Evolutionary conservation across 2,113 vertebrate species (phyloP).

Genomic region (Lepus timidus): DNA sequence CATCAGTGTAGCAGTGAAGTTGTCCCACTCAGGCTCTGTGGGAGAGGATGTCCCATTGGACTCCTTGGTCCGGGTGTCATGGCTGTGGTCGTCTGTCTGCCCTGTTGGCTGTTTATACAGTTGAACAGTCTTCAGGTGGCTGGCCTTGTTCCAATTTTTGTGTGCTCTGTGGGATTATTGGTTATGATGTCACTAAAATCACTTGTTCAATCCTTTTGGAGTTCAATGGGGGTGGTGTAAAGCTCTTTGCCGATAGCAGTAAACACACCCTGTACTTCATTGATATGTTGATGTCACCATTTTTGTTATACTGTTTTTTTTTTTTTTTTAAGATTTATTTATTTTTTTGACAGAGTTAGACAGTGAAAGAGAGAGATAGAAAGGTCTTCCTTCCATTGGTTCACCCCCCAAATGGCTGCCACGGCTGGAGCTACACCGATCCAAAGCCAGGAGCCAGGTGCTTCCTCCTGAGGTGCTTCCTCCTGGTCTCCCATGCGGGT

Average conservation of each 20-base stretch:
- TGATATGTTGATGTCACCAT: neutral
- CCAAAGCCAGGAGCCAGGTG: no score
- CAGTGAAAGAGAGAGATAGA: no score
- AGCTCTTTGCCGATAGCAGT: conserved; percentile 24
- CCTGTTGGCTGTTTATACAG: neutral
- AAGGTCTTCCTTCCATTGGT: no score
- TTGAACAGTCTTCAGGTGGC: neutral
- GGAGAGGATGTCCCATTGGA: neutral
- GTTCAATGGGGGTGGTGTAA: neutral
- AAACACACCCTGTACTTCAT: neutral
- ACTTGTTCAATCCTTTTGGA: conserved; percentile 28
- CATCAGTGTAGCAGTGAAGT: neutral
- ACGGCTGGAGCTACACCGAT: no score
- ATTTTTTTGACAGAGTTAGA: no score
- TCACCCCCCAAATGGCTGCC: no score
- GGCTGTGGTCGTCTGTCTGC: accelerated
- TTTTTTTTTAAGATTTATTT: no score
- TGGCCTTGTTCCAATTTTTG: neutral
- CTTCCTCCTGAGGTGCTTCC: no score
- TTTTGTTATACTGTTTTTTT: neutral
- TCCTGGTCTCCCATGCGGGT: no score
- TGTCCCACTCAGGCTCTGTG: neutral
- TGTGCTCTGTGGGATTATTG: neutral
- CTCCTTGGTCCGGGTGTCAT: neutral
- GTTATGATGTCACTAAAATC: conserved; percentile 29